Percentiles rank a stretch among this genome's conserved stretches.
These are phyloP conservation scores for Pristionchus entomophagus DNA, from an alignment of 2,888 invertebrate species.

Conservation along the genomic window DNA sequence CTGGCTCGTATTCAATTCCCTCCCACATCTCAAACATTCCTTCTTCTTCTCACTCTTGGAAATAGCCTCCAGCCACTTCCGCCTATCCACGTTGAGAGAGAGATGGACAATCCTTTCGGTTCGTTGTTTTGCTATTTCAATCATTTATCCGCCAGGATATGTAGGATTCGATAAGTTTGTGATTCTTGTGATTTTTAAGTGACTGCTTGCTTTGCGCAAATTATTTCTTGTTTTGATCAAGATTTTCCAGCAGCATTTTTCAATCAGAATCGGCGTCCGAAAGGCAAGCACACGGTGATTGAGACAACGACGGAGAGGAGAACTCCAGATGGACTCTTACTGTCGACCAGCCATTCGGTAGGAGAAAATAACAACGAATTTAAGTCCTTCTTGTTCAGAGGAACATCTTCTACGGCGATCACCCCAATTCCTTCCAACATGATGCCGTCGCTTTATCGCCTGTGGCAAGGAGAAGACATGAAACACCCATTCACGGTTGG, in stretches of 20 bases:
- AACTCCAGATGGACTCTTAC: background rate
- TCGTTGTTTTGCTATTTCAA: too few relatives aligned
- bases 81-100: background rate
- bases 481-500: background rate
- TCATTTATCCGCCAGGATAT: too few relatives aligned
- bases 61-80: background rate
- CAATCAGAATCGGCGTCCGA: background rate
- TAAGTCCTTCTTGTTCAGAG: background rate
- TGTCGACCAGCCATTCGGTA: conserved; percentile 20
- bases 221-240: too few relatives aligned
- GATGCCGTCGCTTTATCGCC: background rate
- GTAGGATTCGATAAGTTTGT: background rate
- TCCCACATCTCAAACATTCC: background rate
- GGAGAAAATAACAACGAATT: background rate
- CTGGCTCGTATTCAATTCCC: background rate
- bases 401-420: conserved; percentile 5
- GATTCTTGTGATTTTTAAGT: background rate
- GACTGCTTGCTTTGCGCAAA: background rate
- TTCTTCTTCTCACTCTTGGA: background rate
- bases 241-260: background rate
- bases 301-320: conserved; percentile 19
- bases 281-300: conserved; percentile 6
- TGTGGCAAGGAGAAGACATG: background rate
- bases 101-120: background rate
- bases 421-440: background rate